Base-by-base conservation (phyloP, 1,140 invertebrate species). In the Drosophila eugracilis region DNA sequence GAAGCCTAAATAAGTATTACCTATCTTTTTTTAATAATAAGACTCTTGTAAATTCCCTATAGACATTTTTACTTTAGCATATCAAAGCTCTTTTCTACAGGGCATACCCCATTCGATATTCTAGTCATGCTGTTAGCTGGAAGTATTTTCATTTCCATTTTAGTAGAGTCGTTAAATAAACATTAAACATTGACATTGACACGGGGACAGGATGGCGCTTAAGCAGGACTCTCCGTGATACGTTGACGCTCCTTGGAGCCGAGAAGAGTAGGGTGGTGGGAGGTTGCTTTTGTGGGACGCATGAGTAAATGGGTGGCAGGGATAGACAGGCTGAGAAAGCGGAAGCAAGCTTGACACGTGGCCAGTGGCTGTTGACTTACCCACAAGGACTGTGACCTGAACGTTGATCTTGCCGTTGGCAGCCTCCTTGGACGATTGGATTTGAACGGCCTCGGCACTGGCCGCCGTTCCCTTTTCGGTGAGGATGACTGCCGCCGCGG, bases 381-480 rank as follows among this genome's bases (percentile, higher is more conserved):
- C 93, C 83, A 96, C 95, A 75, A 96, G 94, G 92, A 96, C 95
- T 90, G 95, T 95, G 92, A 96, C 94, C 92, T 97, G 96, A 90
- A 97, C 96, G 93, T 97, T 97, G 92, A 97, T 96, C 93, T 97
- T 97, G 92, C 96, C 96, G 93, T 96, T 96, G 48, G 78, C 71
- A 42, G 89, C 89, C 91, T 95, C 95, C 92, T 96, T 95, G 58
- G 94, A 95, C 59, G 95, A 94, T 90, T 94, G 94, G 66, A 92
- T 94, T 89, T 90, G 93, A 74, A 89, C 85, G 58, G 89, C 89
- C 53, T 90, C 89, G 19, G 92, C 93, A 67, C 93, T 92, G 39
- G 92, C 92, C 66, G 93, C 93, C 48, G 88, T 83, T 14, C 83
- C 79, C 71, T 83, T 88, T 14, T 90, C 88, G 37, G 78, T 78